phyloP scores from a whole-genome alignment of 2,888 invertebrate species.

The Oscheius sp. region DNA sequence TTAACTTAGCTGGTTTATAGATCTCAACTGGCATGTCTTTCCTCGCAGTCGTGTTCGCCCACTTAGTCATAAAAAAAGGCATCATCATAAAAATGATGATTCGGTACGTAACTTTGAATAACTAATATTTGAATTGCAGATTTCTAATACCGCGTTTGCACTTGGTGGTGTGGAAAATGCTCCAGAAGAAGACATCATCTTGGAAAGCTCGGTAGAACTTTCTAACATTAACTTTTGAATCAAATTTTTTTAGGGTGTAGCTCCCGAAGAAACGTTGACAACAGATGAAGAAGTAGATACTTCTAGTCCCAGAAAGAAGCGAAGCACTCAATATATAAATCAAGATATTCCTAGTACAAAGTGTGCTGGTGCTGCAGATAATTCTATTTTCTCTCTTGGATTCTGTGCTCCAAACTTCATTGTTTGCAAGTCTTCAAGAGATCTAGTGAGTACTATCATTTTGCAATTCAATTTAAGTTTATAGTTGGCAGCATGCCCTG shows the following conservation, averaged over 20 bases:
- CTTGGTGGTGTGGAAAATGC: background rate
- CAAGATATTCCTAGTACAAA: background rate
- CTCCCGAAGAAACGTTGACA: background rate
- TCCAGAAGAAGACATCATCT: background rate
- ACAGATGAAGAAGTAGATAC: background rate
- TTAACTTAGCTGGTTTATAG: too few relatives aligned
- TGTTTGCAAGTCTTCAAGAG: conserved; percentile 40
- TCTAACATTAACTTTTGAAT: background rate
- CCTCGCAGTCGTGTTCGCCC: conserved; percentile 13
- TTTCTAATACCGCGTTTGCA: background rate
- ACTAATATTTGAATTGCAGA: background rate
- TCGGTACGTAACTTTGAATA: background rate
- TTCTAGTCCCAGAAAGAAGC: conserved; percentile 3
- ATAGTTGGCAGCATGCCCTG: conserved; percentile 45
- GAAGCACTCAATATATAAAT: background rate
- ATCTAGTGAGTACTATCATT: conserved; percentile 38
- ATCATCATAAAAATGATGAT: background rate
- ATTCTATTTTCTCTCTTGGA: conserved; percentile 41
- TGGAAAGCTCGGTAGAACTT: background rate
- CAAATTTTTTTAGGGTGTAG: background rate
- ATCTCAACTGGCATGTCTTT: conserved; percentile 19
- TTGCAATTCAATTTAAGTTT: background rate
- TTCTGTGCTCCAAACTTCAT: conserved; percentile 48
- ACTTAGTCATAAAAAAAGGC: conserved; percentile 3
- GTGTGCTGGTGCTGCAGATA: conserved; percentile 9